A percentile compares a stretch with the other conserved stretches of the same genome.
Conservation (phyloP, 2,797 vertebrate genomes). For the Cryptoblepharus egeriae region DNA sequence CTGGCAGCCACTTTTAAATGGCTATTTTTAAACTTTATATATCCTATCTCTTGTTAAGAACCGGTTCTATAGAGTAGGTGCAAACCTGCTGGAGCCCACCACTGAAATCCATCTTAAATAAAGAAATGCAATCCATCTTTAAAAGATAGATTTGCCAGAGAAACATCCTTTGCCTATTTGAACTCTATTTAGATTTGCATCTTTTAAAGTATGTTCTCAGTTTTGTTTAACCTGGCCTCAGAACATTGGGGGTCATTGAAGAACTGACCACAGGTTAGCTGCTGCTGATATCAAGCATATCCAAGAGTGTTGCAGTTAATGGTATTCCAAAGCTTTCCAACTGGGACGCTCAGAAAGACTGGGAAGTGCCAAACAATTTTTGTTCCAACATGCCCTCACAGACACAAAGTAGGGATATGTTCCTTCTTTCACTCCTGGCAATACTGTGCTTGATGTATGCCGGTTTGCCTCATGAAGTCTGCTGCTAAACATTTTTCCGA, state of each 20-base stretch:
- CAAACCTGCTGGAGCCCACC: too few relatives aligned
- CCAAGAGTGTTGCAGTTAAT: too few relatives aligned
- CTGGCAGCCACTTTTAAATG: too few relatives aligned
- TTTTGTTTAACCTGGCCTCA: not conserved
- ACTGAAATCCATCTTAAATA: too few relatives aligned
- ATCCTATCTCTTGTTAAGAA: too few relatives aligned
- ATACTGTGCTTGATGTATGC: not conserved
- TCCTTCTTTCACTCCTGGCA: not conserved
- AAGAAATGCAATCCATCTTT: too few relatives aligned
- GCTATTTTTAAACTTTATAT: too few relatives aligned
- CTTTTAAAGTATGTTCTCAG: not conserved
- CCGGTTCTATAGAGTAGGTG: too few relatives aligned
- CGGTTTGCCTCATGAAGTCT: not conserved
- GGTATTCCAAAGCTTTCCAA: not conserved
- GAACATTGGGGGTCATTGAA: not conserved
- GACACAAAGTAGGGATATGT: not conserved
- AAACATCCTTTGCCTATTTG: not conserved
- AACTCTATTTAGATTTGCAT: not conserved
- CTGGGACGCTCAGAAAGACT: not conserved
- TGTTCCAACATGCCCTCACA: slow-evolving; percentile 12
- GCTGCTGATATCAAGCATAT: not conserved
- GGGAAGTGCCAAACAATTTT: not conserved
- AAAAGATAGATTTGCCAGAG: too few relatives aligned
- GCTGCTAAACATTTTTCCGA: not conserved
- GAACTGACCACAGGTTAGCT: not conserved